Base-by-base conservation (phyloP, 2,888 invertebrate species). In the Platycnemis pennipes region DNA sequence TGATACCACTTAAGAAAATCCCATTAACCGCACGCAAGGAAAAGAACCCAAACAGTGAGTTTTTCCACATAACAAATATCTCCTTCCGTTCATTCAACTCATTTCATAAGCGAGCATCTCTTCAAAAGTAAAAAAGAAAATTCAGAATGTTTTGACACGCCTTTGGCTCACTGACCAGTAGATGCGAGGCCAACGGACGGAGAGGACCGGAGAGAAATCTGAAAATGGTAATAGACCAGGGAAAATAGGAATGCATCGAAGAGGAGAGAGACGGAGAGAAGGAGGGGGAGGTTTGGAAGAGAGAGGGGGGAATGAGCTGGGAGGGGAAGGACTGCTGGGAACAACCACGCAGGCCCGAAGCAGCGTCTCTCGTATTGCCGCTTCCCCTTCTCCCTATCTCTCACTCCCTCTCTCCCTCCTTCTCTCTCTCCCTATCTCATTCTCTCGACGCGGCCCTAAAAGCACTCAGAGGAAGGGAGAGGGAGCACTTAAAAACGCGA, bases 401-500 rank as follows among this genome's bases (percentile, higher is more conserved):
- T 11, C 77, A 37, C 77, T 37, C 77, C 31, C 77, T 77, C 77
- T 0, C 4, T 26, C 49, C 49, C 49, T 49, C 49, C 49, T 11
- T 7, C 49, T 56, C 56, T 8, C 63, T 63, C 63, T 22, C 5
- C 49, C 7, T 16, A 49, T 22, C n/a, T n/a, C n/a, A n/a, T n/a
- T n/a, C n/a, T n/a, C n/a, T 22, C 63, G 77, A 37, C 31, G 26
- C 26, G 63, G 26, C 63, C 31, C 77, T 77, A 77, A 77, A 77
- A 77, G 77, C 77, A 77, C 37, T 77, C 37, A 37, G 77, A 37
- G 77, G 37, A 37, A 63, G 63, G 26, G 8, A 63, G 63, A 69
- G 31, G 31, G 13, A 77, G 77, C 77, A 77, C 77, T 77, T 77
- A 77, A 77, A 77, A 77, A 37, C 77, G 88, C 49, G 88, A n/a